These are phyloP conservation scores for Drosophila macrospina DNA, from an alignment of 2,888 invertebrate species.

Conservation along the genomic window DNA sequence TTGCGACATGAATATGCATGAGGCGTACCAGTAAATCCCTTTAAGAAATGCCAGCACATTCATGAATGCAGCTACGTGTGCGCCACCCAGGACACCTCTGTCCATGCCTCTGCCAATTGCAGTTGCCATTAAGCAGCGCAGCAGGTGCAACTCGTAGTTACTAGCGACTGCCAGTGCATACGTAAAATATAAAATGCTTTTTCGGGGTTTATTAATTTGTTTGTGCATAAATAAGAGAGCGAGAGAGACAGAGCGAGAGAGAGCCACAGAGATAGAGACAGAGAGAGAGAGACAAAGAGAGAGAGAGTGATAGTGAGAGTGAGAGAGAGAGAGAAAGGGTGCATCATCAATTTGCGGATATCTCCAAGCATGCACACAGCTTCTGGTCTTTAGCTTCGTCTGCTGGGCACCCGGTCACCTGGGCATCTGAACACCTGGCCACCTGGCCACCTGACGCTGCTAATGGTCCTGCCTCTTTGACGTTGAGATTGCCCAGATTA, in stretches of 20 bases:
- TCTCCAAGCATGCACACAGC: slow-evolving; percentile 44
- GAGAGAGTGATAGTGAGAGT: slow-evolving; percentile 14
- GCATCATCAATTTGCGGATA: slow-evolving; percentile 68
- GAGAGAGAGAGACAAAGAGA: slow-evolving; percentile 2
- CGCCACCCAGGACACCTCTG: slow-evolving; percentile 1
- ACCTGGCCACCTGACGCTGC: slow-evolving; percentile 23
- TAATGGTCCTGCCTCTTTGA: slow-evolving; percentile 28
- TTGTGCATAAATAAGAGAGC: slow-evolving; percentile 41
- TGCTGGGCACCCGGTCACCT: not conserved
- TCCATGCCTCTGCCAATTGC: slow-evolving; percentile 23
- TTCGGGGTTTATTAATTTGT: slow-evolving; percentile 64
- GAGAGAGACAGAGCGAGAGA: slow-evolving; percentile 9
- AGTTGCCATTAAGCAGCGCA: slow-evolving; percentile 59
- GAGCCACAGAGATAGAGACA: slow-evolving; percentile 12
- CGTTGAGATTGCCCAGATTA: slow-evolving; percentile 50
- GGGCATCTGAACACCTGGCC: slow-evolving; percentile 11
- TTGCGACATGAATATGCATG: slow-evolving; percentile 54
- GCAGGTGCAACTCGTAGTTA: slow-evolving; percentile 25
- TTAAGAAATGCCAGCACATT: slow-evolving; percentile 49
- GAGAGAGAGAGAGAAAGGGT: slow-evolving; percentile 4
- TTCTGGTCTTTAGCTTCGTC: slow-evolving; percentile 2
- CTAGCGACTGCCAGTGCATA: slow-evolving; percentile 44
- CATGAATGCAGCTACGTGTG: slow-evolving; percentile 32
- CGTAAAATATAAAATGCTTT: slow-evolving; percentile 46
- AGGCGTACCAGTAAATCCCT: slow-evolving; percentile 48